Evolutionary conservation across 2,888 invertebrate genomes (phyloP), one percentile per base, ranked within the genome.

Genomic region (Dorcus parallelipipedus): DNA sequence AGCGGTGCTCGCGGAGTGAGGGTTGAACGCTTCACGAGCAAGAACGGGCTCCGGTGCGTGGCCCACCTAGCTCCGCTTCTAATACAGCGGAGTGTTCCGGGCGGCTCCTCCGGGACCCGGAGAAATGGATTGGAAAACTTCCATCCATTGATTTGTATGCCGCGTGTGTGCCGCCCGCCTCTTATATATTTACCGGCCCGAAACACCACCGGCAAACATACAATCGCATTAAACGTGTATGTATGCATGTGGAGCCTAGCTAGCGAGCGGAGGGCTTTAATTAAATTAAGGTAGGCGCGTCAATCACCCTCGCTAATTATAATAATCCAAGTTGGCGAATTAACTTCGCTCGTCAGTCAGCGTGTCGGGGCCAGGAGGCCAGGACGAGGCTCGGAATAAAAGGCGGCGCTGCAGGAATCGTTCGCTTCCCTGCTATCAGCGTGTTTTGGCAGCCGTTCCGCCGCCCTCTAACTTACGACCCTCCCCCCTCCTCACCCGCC

Each of bases 91-190:
- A 63, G 65, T 67, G 64, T 66, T 63, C 60, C 60, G 59, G 55
- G 62, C 60, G 55, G 62, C 60, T 67, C 63, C 70, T 64, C 65
- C 58, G 70, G 67, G 70, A 65, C 61, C 59, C 63, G 48, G 67
- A 66, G 76, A 77, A 78, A 78, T 77, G 77, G 78, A 77, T 77
- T 78, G 77, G 78, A 77, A 78, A 78, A 78, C 74, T 77, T 76
- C 76, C 72, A 76, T 76, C 75, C 78, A 78, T 78, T 77, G 78
- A 78, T 78, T 78, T 78, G 78, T 78, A 76, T 76, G 74, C 76
- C 73, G 66, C 67, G 61, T 67, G 72, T 71, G 72, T 62, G 70
- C 72, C 61, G 64, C 63, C 64, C 64, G 63, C 68, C 66, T 62
- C 70, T 69, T 63, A 59, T 61, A 69, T 75, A 74, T 74, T 73